Evolutionary conservation across 1,140 invertebrate genomes (phyloP), one percentile per base, ranked within the genome.

Genomic region (Lepidurus packardi): DNA sequence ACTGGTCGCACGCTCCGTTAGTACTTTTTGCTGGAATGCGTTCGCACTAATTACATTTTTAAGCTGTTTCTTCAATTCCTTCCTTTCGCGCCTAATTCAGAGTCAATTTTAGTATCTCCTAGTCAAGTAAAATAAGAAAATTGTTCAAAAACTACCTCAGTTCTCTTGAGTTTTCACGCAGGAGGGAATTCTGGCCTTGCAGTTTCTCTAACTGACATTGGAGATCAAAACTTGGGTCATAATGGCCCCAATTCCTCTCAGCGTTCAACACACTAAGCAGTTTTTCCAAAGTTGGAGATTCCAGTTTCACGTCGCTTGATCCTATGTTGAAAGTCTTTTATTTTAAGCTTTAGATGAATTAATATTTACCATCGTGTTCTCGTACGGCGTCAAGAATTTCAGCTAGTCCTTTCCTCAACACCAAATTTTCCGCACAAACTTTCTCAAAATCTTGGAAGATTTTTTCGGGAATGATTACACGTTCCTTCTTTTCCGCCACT

Each of bases 161-260:
- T 65, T 83, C 81, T 73, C 85, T 84, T 41, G 89, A 79, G 79
- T 90, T 88, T 74, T 87, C 85, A 77, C 89, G 82, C 7, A 90
- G 82, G 80, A 88, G 87, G 3, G 85, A 81, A 83, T 90, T 90
- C 43, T 86, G 86, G 6, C 89, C 89, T 83, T 90, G 86, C 7
- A 89, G 80, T 78, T 88, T 86, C 83, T 90, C 88, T 1, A 92
- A 82, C 82, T 90, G 89, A 79, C 90, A 88, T 80, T 91, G 89
- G 11, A 91, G 86, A 81, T 90, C 85, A 90, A 92, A 92, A 3
- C 90, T 90, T 21, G 91, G 90, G 81, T 91, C 90, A 83, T 91
- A 92, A 90, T 91, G 92, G 9, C 91, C 91, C 53, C 90, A 88
- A 16, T 90, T 84, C 82, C 91, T 90, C 53, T 91, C 86, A 1